phyloP scores from a whole-genome alignment of 2,888 invertebrate genomes.

The Sturmia bella region DNA sequence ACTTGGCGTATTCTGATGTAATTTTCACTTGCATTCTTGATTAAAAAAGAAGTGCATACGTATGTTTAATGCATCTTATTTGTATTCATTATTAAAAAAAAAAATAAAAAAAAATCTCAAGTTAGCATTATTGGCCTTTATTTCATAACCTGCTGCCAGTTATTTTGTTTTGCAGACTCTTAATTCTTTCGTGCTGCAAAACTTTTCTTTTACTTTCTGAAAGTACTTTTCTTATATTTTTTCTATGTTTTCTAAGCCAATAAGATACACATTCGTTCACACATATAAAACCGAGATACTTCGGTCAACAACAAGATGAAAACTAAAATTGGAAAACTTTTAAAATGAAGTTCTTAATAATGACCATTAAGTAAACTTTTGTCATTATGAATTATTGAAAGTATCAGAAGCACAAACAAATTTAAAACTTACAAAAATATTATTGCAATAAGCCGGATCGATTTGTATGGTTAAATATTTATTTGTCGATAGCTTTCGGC shows the following conservation, averaged over 20 bases:
- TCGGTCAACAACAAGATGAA: slow-evolving; percentile 6
- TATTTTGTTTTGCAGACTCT: slow-evolving; percentile 1
- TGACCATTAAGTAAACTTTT: slow-evolving; percentile 49
- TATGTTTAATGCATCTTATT: no score
- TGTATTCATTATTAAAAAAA: background rate
- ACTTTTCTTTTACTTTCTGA: background rate
- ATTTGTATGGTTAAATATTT: background rate
- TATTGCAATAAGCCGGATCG: background rate
- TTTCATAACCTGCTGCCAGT: background rate
- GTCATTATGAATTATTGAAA: slow-evolving; percentile 41
- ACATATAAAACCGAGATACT: background rate
- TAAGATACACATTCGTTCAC: background rate
- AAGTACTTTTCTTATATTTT: background rate
- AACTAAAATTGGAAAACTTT: slow-evolving; percentile 54
- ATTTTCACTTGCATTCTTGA: no score
- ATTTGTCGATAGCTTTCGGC: no score
- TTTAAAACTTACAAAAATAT: background rate
- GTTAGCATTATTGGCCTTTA: background rate
- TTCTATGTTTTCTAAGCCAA: background rate
- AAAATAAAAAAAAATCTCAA: slow-evolving; percentile 1
- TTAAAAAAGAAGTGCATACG: no score
- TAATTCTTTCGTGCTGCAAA: background rate
- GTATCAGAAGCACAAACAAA: background rate
- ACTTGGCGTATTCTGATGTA: no score
- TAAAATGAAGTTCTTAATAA: slow-evolving; percentile 29